These are phyloP conservation scores for Drosophila sordidapex DNA, from an alignment of 2,888 invertebrate species.

Conservation along the genomic window DNA sequence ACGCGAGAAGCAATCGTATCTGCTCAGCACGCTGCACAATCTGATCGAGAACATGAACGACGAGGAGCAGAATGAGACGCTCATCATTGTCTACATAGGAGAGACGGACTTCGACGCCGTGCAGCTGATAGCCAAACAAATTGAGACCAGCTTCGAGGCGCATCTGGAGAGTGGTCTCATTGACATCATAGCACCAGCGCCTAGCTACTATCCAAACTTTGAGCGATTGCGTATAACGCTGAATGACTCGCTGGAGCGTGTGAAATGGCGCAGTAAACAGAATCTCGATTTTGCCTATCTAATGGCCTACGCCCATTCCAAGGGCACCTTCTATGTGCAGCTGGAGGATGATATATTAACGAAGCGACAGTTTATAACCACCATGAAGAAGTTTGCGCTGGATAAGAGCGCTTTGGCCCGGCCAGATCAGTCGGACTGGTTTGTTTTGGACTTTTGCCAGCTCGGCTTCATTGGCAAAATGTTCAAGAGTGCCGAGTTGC, in stretches of 20 bases:
- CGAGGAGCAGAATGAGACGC: constrained; percentile 90
- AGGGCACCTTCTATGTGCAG: constrained; percentile 95
- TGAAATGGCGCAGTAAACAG: constrained; percentile 97
- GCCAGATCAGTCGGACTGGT: constrained; percentile 89
- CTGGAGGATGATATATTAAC: constrained; percentile 97
- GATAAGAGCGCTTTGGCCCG: constrained; percentile 88
- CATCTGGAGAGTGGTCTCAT: constrained; percentile 92
- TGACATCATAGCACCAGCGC: constrained; percentile 94
- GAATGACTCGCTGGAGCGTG: constrained; percentile 93
- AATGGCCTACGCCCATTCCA: constrained; percentile 96
- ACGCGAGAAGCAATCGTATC: constrained; percentile 94
- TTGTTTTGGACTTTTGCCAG: constrained; percentile 96
- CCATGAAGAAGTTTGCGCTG: constrained; percentile 93
- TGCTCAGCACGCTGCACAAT: constrained; percentile 93
- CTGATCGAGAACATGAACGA: constrained; percentile 91
- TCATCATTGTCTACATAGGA: constrained; percentile 94
- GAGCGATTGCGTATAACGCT: constrained; percentile 91
- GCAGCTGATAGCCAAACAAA: constrained; percentile 89
- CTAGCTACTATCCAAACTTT: constrained; percentile 95
- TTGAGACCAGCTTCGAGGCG: constrained; percentile 90
- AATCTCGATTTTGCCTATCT: constrained; percentile 96
- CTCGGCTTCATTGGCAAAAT: constrained; percentile 97
- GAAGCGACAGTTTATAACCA: constrained; percentile 92
- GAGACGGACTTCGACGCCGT: constrained; percentile 93
- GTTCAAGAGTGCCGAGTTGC: constrained; percentile 94